Conservation (phyloP, 2,888 invertebrate genomes). For the Drosophila pullipes region DNA sequence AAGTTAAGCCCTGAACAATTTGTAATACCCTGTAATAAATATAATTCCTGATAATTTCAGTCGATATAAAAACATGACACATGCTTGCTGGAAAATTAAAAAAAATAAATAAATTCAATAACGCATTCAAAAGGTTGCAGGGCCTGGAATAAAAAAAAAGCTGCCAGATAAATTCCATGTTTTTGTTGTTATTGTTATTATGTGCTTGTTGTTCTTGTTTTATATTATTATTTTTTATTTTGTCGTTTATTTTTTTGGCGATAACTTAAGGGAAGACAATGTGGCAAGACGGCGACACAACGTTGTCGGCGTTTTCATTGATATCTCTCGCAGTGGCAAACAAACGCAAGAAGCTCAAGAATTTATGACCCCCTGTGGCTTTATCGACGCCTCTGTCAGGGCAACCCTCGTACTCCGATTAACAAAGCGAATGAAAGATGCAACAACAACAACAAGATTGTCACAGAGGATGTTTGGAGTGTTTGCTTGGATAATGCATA, state of each 20-base stretch:
- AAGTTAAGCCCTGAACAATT: neutral
- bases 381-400: conserved; percentile 82
- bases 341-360: conserved; percentile 75
- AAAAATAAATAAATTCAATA: conserved; percentile 47
- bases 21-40: conserved; percentile 42
- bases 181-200: conserved; percentile 38
- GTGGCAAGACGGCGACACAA: conserved; percentile 41
- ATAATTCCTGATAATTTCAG: conserved; percentile 49
- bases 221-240: neutral
- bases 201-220: conserved; percentile 1
- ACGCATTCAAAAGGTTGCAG: conserved; percentile 54
- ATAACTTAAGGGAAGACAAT: conserved; percentile 67
- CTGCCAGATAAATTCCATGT: conserved; percentile 39
- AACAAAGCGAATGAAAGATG: conserved; percentile 70
- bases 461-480: conserved; percentile 49
- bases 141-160: conserved; percentile 31
- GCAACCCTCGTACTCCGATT: conserved; percentile 66
- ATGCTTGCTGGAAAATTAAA: conserved; percentile 30
- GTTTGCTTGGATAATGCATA: conserved; percentile 23
- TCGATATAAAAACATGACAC: conserved; percentile 59
- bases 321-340: conserved; percentile 70
- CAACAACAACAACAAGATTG: conserved; percentile 37
- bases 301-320: conserved; percentile 72
- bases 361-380: conserved; percentile 82
- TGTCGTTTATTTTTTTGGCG: conserved; percentile 63